Conservation (phyloP, 2,113 vertebrate species). For the Poecile atricapillus region DNA sequence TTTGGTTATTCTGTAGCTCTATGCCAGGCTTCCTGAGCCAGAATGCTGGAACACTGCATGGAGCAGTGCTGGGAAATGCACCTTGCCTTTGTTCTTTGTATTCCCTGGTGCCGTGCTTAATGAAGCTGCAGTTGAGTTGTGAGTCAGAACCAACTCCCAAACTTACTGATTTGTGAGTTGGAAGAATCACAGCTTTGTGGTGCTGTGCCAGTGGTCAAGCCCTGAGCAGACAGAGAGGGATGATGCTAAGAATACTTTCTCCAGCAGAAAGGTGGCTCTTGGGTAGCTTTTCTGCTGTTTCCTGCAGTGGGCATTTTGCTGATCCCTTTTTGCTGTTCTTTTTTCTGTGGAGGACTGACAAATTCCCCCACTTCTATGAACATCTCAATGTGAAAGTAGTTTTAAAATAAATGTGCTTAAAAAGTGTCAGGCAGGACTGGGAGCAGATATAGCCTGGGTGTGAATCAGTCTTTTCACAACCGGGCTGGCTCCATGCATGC, state of each 20-base stretch:
- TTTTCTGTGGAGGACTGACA: background rate
- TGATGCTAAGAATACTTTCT: background rate
- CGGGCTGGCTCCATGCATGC: background rate
- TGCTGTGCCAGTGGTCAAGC: background rate
- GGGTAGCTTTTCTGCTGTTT: background rate
- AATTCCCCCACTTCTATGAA: background rate
- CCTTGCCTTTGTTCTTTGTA: background rate
- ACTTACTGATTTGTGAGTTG: background rate
- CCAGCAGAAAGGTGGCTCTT: background rate
- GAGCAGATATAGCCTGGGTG: background rate
- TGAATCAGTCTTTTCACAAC: constrained; percentile 13
- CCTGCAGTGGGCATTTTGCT: background rate
- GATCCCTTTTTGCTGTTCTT: background rate
- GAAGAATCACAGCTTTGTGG: background rate
- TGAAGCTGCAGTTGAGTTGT: background rate
- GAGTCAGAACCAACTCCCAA: background rate
- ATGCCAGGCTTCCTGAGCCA: background rate
- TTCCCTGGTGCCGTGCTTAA: background rate
- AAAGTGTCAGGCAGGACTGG: background rate
- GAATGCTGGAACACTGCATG: rapidly evolving
- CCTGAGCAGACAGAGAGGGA: background rate
- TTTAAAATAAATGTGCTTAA: background rate
- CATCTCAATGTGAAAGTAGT: background rate
- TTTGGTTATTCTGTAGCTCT: background rate
- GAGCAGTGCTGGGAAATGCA: background rate